A percentile compares a stretch with the other conserved stretches of the same genome.
These are phyloP conservation scores for Poecilobothrus nobilitatus DNA, from an alignment of 2,888 invertebrate species.

Conservation along the genomic window DNA sequence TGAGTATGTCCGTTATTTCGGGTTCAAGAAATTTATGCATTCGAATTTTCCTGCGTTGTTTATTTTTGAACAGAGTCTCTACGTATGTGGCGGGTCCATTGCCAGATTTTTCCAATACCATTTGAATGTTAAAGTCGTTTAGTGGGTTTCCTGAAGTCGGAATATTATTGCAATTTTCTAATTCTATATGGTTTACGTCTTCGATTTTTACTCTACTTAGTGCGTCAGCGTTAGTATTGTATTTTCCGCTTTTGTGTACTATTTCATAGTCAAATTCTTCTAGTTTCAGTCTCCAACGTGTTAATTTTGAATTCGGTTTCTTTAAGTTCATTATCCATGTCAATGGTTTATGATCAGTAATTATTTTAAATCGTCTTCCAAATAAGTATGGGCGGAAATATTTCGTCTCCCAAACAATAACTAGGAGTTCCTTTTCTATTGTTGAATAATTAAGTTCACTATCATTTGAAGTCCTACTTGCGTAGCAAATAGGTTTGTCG, in stretches of 20 bases:
- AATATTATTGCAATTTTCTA: background rate
- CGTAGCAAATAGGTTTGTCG: background rate
- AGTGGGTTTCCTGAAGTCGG: background rate
- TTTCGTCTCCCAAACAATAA: slow-evolving; percentile 24
- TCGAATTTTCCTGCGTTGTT: background rate
- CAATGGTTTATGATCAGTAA: slow-evolving; percentile 29
- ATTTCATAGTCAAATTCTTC: slow-evolving; percentile 28
- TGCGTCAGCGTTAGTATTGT: slow-evolving; percentile 19
- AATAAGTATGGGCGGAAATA: slow-evolving; percentile 17
- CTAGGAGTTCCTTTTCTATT: slow-evolving; percentile 26
- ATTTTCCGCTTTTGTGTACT: slow-evolving; percentile 23
- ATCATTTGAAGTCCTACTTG: background rate
- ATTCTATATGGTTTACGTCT: background rate
- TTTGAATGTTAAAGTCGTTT: background rate
- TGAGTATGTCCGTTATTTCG: background rate
- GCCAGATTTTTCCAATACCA: background rate
- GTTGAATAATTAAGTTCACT: slow-evolving; percentile 23
- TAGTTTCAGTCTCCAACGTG: slow-evolving; percentile 28
- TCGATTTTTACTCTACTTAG: slow-evolving; percentile 11
- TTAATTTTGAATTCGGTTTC: slow-evolving; percentile 20
- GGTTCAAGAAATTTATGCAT: background rate
- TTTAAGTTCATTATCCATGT: slow-evolving; percentile 22
- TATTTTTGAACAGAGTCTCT: background rate
- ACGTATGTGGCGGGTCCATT: background rate
- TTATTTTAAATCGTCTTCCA: slow-evolving; percentile 26